A percentile compares a stretch with the other conserved stretches of the same genome.
phyloP scores from a whole-genome alignment of 2,113 vertebrate species.

The Sminthopsis crassicaudata region DNA sequence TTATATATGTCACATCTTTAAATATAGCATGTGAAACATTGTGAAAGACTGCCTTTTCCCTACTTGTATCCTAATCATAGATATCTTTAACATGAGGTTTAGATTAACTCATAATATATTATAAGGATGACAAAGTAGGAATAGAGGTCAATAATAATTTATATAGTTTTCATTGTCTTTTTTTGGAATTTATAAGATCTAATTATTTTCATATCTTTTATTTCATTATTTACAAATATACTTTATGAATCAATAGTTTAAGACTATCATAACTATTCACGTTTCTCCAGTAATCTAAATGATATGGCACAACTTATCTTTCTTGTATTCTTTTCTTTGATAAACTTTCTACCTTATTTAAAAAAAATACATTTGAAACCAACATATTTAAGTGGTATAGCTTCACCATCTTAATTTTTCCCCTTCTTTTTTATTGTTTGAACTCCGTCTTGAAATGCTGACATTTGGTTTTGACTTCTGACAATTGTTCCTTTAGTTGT shows the following conservation, averaged over 20 bases:
- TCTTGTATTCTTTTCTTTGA: background rate
- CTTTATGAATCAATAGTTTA: background rate
- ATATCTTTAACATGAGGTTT: background rate
- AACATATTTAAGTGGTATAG: background rate
- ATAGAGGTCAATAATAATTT: background rate
- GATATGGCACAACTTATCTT: background rate
- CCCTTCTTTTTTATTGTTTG: slow-evolving; percentile 95
- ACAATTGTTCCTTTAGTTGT: slow-evolving; percentile 91
- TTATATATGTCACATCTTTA: background rate
- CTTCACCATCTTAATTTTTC: slow-evolving; percentile 84
- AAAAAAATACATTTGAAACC: background rate
- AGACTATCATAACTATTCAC: background rate
- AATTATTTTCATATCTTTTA: background rate
- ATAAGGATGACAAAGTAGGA: background rate
- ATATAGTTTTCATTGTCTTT: background rate
- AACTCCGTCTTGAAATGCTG: slow-evolving; percentile 93
- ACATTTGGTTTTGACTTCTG: slow-evolving; percentile 89
- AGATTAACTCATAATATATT: background rate
- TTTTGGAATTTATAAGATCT: background rate
- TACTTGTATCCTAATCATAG: background rate
- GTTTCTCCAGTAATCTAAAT: background rate
- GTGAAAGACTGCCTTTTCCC: background rate
- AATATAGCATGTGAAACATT: background rate
- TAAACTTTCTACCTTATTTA: background rate
- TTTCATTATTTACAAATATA: background rate